Base-by-base conservation (phyloP, 2,797 vertebrate genomes). In the Cetoscarus ocellatus region DNA sequence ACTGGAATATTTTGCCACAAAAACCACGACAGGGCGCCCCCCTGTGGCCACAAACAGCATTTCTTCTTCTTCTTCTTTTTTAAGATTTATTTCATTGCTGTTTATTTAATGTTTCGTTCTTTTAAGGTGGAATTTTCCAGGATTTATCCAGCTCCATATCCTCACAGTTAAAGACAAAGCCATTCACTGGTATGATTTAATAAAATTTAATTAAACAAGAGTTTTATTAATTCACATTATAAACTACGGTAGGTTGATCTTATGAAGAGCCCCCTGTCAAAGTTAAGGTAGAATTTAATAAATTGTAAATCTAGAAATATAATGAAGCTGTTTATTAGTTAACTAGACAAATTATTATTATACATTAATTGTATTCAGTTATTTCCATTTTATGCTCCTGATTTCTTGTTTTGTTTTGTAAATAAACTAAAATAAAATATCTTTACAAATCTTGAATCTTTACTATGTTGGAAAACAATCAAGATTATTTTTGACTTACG, bases 91-190 rank as follows among this genome's bases (percentile, higher is more conserved):
- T 17, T 9, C n/a, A n/a, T n/a, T n/a, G n/a, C n/a, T n/a, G n/a
- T n/a, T n/a, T n/a, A n/a, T n/a, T n/a, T n/a, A n/a, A n/a, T 60
- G 27, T 17, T 12, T 17, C 19, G 4, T 27, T 39, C 19, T 39
- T 45, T 55, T 38, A 55, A 66, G 52, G 43, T 48, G 52, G 40
- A 44, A 44, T 53, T 44, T 35, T 64, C 10, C 47, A 34, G 6
- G 45, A 42, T n/a, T 40, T n/a, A 5, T 19, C 39, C 1, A 38
- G 6, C 17, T 55, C 15, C 9, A 5, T 6, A 6, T 44, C 14
- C 38, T 44, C 6, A 44, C 6, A 44, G 5, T 44, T 15, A 5
- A 44, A 44, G 1, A 44, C 12, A 14, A 6, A 44, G 13, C 12
- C 10, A 13, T 43, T 43, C 42, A 12, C 42, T 43, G 42, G 1